Evolutionary conservation across 1,140 invertebrate genomes (phyloP), one percentile per base, ranked within the genome.

Genomic region (Drosophila rhopaloa): DNA sequence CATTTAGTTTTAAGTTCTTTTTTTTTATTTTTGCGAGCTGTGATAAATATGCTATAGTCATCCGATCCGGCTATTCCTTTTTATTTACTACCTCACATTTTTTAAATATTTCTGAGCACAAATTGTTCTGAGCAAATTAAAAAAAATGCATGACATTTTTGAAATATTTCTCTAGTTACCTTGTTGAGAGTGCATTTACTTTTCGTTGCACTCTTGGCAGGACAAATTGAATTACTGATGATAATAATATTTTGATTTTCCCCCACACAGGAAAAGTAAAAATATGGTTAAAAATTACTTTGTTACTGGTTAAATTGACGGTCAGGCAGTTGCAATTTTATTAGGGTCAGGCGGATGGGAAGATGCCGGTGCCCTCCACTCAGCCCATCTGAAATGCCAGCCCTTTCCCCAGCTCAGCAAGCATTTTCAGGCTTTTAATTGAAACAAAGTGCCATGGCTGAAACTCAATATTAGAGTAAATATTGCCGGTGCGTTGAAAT

Each of bases 191-290:
- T 29, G 35, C 50, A 56, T 68, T 56, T 68, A 24, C 50, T 37
- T 14, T 71, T 27, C 63, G 67, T 19, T 75, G 57, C 68, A 62
- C 51, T 73, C 41, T 44, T 29, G n/a, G 54, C 44, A 6, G 37
- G 9, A 29, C 32, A 51, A 73, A 73, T 72, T 72, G 37, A 72
- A 73, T 73, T 73, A 35, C 54, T 16, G 37, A 44, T 47, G 32
- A 75, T 60, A 75, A 61, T 74, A 47, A 47, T 50, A 19, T 74
- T 74, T 73, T 74, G 71, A 74, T 73, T 73, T 73, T 24, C 46
- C 7, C 29, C 16, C 55, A 41, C 24, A 24, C 11, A 11, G 5
- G 29, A 16, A 32, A 11, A n/a, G 38, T 24, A 29, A 29, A 71
- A 71, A 71, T 57, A 41, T 71, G 51, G 67, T 57, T 71, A 58